phyloP scores from a whole-genome alignment of 2,888 invertebrate species.

The Tinea trinotella region DNA sequence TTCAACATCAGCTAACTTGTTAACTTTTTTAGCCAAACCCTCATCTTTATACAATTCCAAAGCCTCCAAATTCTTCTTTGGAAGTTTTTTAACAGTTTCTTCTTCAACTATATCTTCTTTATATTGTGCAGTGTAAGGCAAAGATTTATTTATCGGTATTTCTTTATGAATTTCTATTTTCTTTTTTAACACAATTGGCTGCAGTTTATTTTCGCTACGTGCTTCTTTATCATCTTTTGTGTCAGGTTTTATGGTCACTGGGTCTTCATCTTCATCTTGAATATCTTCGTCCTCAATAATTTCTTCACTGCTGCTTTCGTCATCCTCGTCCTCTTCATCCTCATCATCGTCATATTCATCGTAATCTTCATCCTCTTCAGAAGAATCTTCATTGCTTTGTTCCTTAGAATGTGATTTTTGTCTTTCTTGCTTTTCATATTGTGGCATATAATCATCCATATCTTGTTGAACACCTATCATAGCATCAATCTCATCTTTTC shows the following conservation, averaged over 20 bases:
- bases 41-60: slow-evolving; percentile 57
- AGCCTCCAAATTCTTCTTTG: slow-evolving; percentile 39
- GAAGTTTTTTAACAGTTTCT: slow-evolving; percentile 56
- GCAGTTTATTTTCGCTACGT: slow-evolving; percentile 25
- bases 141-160: slow-evolving; percentile 43
- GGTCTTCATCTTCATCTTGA: slow-evolving; percentile 28
- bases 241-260: slow-evolving; percentile 22
- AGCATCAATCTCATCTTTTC: slow-evolving; percentile 50
- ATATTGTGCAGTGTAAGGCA: slow-evolving; percentile 49
- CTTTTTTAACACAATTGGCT: slow-evolving; percentile 45
- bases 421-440: slow-evolving; percentile 45
- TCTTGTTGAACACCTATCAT: slow-evolving; percentile 50
- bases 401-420: slow-evolving; percentile 14
- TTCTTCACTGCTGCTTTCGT: slow-evolving; percentile 24
- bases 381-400: slow-evolving; percentile 18
- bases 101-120: slow-evolving; percentile 59
- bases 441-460: slow-evolving; percentile 51
- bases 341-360: slow-evolving; percentile 26
- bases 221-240: background rate
- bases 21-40: slow-evolving; percentile 53
- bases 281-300: slow-evolving; percentile 29
- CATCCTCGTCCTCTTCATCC: slow-evolving; percentile 26
- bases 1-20: slow-evolving; percentile 56
- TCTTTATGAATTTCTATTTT: slow-evolving; percentile 60
- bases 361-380: slow-evolving; percentile 23